phyloP scores from a whole-genome alignment of 2,113 vertebrate genomes.

The Ceyx margarethae region DNA sequence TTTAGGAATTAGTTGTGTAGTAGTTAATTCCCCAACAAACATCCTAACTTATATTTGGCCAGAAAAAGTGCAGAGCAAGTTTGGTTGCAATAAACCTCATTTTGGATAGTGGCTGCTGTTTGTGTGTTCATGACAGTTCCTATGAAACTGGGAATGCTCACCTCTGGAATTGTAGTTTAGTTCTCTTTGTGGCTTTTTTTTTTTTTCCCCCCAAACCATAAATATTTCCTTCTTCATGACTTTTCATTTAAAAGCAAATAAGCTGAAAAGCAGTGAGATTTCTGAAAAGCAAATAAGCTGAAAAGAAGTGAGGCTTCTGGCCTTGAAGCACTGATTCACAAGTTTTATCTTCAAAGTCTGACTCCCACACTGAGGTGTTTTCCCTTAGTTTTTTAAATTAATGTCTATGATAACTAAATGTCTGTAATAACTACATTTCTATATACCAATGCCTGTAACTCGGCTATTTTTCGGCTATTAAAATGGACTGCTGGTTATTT shows the following conservation, averaged over 20 bases:
- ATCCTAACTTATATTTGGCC: too few species aligned
- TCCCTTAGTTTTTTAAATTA: background rate
- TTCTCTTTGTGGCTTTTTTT: background rate
- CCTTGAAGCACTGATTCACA: background rate
- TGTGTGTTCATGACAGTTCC: too few species aligned
- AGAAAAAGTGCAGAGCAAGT: too few species aligned
- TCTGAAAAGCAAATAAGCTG: background rate
- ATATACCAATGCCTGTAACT: background rate
- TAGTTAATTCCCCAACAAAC: too few species aligned
- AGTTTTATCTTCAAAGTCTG: background rate
- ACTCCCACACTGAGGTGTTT: background rate
- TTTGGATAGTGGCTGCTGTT: background rate
- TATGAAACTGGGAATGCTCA: background rate
- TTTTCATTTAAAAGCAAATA: background rate
- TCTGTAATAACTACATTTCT: background rate
- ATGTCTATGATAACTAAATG: fast-evolving
- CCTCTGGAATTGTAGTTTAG: background rate
- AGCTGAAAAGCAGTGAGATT: background rate
- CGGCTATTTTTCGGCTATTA: fast-evolving
- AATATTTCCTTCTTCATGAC: background rate
- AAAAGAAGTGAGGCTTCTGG: background rate
- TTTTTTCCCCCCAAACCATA: background rate
- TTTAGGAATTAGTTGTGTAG: too few species aligned
- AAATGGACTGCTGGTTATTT: background rate
- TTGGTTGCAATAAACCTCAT: too few species aligned